A percentile compares a stretch with the other conserved stretches of the same genome.
Evolutionary conservation across 2,888 invertebrate species (phyloP).

Genomic region (Caenorhabditis doughertyi): DNA sequence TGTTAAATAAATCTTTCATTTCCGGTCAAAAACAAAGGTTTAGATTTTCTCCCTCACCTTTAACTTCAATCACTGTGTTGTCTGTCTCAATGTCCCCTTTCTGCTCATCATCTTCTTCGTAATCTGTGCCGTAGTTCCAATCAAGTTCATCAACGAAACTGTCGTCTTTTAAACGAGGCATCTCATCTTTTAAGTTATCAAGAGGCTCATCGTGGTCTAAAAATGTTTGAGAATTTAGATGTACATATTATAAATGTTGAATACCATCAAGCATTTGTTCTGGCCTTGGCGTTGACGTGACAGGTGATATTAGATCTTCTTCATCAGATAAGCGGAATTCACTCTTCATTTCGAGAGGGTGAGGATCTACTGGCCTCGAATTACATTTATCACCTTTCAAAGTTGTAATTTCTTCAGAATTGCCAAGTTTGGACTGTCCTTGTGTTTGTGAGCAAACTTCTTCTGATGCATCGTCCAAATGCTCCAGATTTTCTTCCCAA

Average conservation of each 20-base stretch:
- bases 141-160: constrained; percentile 33
- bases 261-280: background rate
- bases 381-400: too few species aligned
- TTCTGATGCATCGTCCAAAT: constrained; percentile 14
- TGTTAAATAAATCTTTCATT: constrained; percentile 21
- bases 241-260: too few species aligned
- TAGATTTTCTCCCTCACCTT: background rate
- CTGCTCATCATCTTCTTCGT: constrained; percentile 20
- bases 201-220: too few species aligned
- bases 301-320: constrained; percentile 29
- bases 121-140: constrained; percentile 34
- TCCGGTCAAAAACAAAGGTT: too few species aligned
- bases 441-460: background rate
- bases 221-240: too few species aligned
- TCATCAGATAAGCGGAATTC: constrained; percentile 32
- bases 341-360: constrained; percentile 8
- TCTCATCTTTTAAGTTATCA: too few species aligned
- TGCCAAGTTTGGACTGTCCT: too few species aligned
- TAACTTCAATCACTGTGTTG: background rate
- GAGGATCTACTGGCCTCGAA: too few species aligned
- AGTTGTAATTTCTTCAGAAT: too few species aligned
- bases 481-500: background rate
- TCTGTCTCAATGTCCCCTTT: background rate
- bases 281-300: constrained; percentile 40
- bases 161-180: background rate